Evolutionary conservation across 2,888 invertebrate species (phyloP), one percentile per base, ranked within the genome.

Genomic region (Tuta absoluta): DNA sequence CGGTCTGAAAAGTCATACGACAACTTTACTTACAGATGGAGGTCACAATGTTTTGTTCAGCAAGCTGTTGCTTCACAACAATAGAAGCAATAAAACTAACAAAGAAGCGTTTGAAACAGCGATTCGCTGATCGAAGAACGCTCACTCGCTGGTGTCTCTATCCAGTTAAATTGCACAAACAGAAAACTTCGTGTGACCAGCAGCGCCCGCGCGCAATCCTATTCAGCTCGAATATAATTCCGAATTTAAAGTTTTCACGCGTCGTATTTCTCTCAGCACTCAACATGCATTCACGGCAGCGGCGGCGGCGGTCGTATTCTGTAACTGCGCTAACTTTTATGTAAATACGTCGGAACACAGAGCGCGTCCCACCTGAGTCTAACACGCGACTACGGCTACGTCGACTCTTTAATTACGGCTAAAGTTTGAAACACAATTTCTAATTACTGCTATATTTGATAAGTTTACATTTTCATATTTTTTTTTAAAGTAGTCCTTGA

Each of bases 321-420:
- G 74, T 75, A 79, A 78, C 76, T 80, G 76, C 74, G 73, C 78
- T 77, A 83, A 82, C 81, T 82, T 82, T 84, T 84, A 82, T 80
- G 82, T 82, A 84, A 84, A 84, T 80, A 80, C 70, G 73, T 75
- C 19, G 78, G 77, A 75, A 77, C 76, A 76, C 70, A 73, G 74
- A 77, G 75, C 75, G 75, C 77, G 76, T 78, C 75, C 82, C 87
- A 87, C 86, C 86, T 87, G 87, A 80, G 84, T 68, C 79, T 71
- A 75, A 68, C 62, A 72, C 69, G 70, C 73, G 73, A 75, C 73
- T 78, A 71, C 66, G 66, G 71, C 71, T 71, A 75, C 74, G 71
- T 76, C 75, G 74, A 72, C 75, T 75, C 75, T 72, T 82, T 85
- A 86, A 87, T 86, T 86, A 86, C 83, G 81, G 77, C 77, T 74